These are phyloP conservation scores for Ranitomeya variabilis DNA, from an alignment of 2,113 vertebrate species.

Conservation along the genomic window DNA sequence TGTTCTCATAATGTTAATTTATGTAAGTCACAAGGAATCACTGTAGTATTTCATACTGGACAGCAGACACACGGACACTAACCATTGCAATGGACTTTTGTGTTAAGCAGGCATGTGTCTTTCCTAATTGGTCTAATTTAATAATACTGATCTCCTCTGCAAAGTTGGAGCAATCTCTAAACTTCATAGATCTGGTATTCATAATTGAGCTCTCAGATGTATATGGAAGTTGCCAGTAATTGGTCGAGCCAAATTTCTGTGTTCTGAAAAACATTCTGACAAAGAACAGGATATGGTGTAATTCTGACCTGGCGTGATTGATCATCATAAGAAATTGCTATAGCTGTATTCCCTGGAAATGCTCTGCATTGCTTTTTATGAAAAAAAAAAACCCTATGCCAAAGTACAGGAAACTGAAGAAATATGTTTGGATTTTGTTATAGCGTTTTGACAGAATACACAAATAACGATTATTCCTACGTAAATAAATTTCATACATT, in stretches of 20 bases:
- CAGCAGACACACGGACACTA: slow-evolving; percentile 20
- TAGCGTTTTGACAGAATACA: slow-evolving; percentile 33
- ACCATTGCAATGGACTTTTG: slow-evolving; percentile 17
- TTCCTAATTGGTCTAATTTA: slow-evolving; percentile 43
- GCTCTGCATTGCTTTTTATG: slow-evolving; percentile 34
- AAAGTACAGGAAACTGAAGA: slow-evolving; percentile 29
- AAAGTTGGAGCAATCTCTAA: slow-evolving; percentile 4
- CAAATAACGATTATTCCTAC: slow-evolving; percentile 43
- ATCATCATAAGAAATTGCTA: slow-evolving; percentile 35
- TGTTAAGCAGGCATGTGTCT: slow-evolving; percentile 17
- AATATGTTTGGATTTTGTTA: slow-evolving; percentile 21
- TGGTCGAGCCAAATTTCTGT: slow-evolving; percentile 26
- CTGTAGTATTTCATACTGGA: not conserved
- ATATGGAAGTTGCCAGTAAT: slow-evolving; percentile 37
- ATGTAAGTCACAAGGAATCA: slow-evolving; percentile 28
- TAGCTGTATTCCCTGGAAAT: slow-evolving; percentile 27
- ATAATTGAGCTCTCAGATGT: slow-evolving; percentile 22
- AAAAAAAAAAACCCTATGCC: not conserved
- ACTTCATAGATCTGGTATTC: slow-evolving; percentile 32
- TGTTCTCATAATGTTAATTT: slow-evolving; percentile 27
- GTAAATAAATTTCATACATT: slow-evolving; percentile 51
- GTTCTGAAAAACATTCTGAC: slow-evolving; percentile 31
- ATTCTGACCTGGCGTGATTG: slow-evolving; percentile 27
- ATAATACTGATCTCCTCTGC: slow-evolving; percentile 33
- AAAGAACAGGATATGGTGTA: slow-evolving; percentile 42